These are phyloP conservation scores for Heliangelus exortis DNA, from an alignment of 2,797 vertebrate genomes.

Conservation along the genomic window DNA sequence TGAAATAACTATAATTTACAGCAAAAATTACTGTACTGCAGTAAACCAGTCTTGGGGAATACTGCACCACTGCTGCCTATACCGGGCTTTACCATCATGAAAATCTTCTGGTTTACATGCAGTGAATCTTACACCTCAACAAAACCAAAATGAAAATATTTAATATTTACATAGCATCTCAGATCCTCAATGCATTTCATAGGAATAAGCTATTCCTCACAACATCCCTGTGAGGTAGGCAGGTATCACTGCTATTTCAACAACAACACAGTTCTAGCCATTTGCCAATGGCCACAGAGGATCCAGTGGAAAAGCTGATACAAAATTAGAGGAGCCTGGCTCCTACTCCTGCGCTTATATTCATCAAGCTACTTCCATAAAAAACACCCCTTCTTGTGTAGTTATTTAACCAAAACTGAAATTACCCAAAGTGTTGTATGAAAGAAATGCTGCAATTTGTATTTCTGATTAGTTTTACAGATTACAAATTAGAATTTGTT, in stretches of 20 bases:
- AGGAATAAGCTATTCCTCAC: slow-evolving; percentile 58
- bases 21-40: neutral
- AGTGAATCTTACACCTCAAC: slow-evolving; percentile 45
- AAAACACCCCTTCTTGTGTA: neutral
- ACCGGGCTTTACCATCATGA: neutral
- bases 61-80: neutral
- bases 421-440: slow-evolving; percentile 9
- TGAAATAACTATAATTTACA: neutral
- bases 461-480: neutral
- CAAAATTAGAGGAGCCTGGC: slow-evolving; percentile 55
- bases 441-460: neutral
- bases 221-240: slow-evolving; percentile 69
- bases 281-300: neutral
- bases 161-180: slow-evolving; percentile 50
- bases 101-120: slow-evolving; percentile 9
- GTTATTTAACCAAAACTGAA: slow-evolving; percentile 14
- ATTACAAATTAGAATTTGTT: slow-evolving; percentile 7
- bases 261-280: neutral
- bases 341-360: slow-evolving; percentile 66
- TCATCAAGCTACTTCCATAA: slow-evolving; percentile 55
- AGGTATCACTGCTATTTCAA: neutral
- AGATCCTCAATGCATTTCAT: slow-evolving; percentile 39
- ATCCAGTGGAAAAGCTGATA: slow-evolving; percentile 29
- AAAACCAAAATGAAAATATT: slow-evolving; percentile 43
- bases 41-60: neutral